These are phyloP conservation scores for Merops nubicus DNA, from an alignment of 2,113 vertebrate genomes.

Conservation along the genomic window DNA sequence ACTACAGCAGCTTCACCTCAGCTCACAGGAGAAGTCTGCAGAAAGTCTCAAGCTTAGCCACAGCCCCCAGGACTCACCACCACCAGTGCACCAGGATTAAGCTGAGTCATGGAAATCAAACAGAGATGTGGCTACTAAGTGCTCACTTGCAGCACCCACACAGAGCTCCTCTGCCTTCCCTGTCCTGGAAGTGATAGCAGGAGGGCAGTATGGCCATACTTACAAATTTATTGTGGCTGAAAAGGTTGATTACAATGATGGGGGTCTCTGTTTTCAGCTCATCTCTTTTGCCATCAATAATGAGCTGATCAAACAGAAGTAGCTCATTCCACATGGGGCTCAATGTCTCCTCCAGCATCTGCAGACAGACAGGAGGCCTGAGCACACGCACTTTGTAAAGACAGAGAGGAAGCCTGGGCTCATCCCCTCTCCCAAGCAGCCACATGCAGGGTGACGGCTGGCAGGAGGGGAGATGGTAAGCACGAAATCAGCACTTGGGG, in stretches of 20 bases:
- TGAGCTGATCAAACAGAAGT: conserved; percentile 87
- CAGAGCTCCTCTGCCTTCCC: neutral
- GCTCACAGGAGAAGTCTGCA: neutral
- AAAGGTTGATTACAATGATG: conserved; percentile 85
- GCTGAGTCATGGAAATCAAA: neutral
- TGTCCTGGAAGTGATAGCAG: neutral
- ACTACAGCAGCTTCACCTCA: neutral
- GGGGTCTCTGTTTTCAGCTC: conserved; percentile 87
- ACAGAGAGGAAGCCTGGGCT: neutral
- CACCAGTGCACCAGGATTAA: neutral
- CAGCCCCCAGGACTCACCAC: neutral
- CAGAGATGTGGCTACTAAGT: neutral
- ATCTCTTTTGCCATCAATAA: conserved; percentile 87
- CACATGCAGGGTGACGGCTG: neutral
- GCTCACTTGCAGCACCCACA: neutral
- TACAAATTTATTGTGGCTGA: conserved; percentile 85
- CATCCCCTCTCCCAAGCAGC: neutral
- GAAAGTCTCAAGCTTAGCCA: neutral
- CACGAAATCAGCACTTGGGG: neutral
- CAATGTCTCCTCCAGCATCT: conserved; percentile 87
- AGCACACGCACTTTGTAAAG: neutral
- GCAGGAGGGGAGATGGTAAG: neutral
- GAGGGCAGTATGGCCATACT: conserved; percentile 38
- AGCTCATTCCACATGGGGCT: conserved; percentile 92
- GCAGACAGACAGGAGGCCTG: neutral